Percentiles rank a stretch among this genome's conserved stretches.
phyloP scores from a whole-genome alignment of 2,113 vertebrate genomes.

The Campylomormyrus tamandua region DNA sequence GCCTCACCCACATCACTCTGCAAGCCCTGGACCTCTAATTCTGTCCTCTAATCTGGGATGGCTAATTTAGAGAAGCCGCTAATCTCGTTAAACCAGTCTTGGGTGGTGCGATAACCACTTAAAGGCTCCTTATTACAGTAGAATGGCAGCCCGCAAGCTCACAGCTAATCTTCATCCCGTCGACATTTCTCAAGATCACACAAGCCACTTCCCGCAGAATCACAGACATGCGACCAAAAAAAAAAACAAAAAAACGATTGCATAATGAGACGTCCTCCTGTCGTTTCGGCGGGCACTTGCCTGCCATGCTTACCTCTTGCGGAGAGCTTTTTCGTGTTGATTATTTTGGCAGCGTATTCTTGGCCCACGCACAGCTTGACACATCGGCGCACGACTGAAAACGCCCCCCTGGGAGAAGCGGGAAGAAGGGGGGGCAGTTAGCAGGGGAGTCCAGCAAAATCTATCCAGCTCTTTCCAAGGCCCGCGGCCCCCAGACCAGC shows the following conservation, averaged over 20 bases:
- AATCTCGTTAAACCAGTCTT: not conserved
- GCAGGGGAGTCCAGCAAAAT: not conserved
- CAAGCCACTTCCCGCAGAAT: not conserved
- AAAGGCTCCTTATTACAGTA: not conserved
- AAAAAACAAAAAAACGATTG: not conserved
- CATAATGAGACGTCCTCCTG: not conserved
- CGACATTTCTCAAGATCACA: not conserved
- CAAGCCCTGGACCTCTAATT: not conserved
- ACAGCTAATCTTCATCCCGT: not conserved
- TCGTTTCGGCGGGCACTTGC: not conserved
- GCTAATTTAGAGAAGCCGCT: not conserved
- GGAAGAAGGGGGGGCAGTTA: conserved; percentile 22
- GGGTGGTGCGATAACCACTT: not conserved
- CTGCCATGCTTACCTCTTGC: conserved; percentile 75
- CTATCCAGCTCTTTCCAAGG: not conserved
- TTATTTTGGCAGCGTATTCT: conserved; percentile 93
- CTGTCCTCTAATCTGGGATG: not conserved
- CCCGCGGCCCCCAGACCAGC: not conserved
- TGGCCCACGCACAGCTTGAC: conserved; percentile 92
- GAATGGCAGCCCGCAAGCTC: not conserved
- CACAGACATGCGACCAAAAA: not conserved
- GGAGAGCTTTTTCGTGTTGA: conserved; percentile 96
- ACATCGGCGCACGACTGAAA: conserved; percentile 90
- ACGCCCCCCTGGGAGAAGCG: conserved; percentile 72
- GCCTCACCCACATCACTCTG: not conserved